Percentiles rank a stretch among this genome's conserved stretches.
Conservation (phyloP, 2,113 vertebrate genomes). For the Loxodonta africana region DNA sequence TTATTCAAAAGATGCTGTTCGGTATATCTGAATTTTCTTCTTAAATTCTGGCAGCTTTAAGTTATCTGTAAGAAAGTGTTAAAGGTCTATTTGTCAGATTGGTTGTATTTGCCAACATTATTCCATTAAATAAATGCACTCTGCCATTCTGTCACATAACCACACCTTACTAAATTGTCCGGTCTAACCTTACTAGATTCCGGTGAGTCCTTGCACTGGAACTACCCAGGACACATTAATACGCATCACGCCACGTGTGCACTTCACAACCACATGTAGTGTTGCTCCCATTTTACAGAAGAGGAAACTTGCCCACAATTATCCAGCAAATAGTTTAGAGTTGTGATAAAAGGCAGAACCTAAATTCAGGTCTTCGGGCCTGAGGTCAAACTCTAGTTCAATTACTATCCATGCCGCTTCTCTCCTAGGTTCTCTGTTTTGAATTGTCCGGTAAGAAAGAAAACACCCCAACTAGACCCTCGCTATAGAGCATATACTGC, state of each 20-base stretch:
- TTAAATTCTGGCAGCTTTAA: not conserved
- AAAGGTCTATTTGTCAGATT: not conserved
- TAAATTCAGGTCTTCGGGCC: not conserved
- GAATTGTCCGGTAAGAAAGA: not conserved
- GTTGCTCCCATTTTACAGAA: not conserved
- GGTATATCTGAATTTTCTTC: not conserved
- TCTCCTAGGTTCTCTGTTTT: not conserved
- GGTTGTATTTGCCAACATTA: not conserved
- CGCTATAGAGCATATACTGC: not conserved
- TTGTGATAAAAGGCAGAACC: not conserved
- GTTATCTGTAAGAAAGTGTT: not conserved
- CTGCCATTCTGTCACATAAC: not conserved
- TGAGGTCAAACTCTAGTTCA: not conserved
- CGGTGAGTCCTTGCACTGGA: not conserved
- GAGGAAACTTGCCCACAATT: not conserved
- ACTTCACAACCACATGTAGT: not conserved
- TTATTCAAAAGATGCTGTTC: not conserved
- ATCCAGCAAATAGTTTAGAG: not conserved
- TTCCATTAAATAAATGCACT: not conserved
- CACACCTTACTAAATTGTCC: not conserved
- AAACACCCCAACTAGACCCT: not conserved
- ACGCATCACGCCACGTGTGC: not conserved
- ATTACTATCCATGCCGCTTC: not conserved
- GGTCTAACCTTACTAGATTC: not conserved
- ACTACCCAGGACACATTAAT: not conserved